Evolutionary conservation across 2,113 vertebrate species (phyloP).

Genomic region (Hippocampus barbouri): DNA sequence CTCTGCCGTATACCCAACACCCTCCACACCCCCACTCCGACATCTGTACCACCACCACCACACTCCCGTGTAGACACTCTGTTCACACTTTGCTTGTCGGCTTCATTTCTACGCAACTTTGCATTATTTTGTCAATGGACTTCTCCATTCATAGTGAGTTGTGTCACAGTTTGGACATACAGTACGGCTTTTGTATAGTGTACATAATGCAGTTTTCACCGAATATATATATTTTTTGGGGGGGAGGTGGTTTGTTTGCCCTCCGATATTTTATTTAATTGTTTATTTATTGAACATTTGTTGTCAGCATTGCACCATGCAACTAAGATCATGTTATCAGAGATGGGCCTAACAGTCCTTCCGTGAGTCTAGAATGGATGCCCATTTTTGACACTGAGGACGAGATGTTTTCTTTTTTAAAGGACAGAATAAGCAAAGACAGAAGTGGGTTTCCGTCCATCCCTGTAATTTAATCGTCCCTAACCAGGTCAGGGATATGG

Average conservation of each 20-base stretch:
- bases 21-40: neutral
- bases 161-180: neutral
- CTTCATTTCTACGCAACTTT: conserved; percentile 38
- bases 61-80: conserved; percentile 51
- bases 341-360: no score
- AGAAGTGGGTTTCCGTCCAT: no score
- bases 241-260: neutral
- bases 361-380: no score
- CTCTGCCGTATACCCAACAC: conserved; percentile 21
- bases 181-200: neutral
- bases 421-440: no score
- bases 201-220: neutral
- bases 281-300: no score
- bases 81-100: conserved; percentile 64
- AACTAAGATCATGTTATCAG: neutral
- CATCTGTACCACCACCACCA: conserved; percentile 1
- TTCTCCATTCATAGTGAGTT: neutral
- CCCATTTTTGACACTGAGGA: no score
- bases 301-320: neutral
- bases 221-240: neutral
- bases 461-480: no score
- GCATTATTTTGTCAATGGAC: conserved; percentile 33
- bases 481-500: no score
- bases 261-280: no score
- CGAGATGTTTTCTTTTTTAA: no score